These are phyloP conservation scores for Saccostrea cuccullata DNA, from an alignment of 1,140 invertebrate species.

Conservation along the genomic window DNA sequence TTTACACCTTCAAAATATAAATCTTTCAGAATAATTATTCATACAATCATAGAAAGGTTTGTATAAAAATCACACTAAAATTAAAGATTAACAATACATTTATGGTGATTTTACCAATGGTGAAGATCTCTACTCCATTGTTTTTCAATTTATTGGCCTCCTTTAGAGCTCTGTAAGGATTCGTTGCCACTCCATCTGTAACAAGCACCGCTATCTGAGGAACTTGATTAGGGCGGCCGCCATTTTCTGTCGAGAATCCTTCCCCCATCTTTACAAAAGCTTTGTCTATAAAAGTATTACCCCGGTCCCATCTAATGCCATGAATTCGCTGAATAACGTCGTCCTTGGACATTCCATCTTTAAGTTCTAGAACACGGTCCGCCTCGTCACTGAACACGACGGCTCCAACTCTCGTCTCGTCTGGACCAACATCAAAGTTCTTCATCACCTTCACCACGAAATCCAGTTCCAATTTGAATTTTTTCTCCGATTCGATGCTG, in stretches of 20 bases:
- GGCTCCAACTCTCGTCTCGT: slow-evolving; percentile 21
- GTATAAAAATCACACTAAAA: too few species aligned
- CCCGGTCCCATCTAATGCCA: background rate
- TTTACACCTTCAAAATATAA: background rate
- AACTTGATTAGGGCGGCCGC: slow-evolving; percentile 27
- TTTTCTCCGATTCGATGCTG: slow-evolving; percentile 33
- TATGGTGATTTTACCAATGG: slow-evolving; percentile 21
- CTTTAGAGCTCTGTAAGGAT: background rate
- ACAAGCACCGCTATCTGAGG: slow-evolving; percentile 45
- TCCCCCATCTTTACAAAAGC: slow-evolving; percentile 32
- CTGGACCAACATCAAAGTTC: slow-evolving; percentile 40
- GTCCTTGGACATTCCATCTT: background rate
- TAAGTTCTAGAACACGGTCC: slow-evolving; percentile 21
- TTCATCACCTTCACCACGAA: slow-evolving; percentile 37
- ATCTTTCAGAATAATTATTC: background rate
- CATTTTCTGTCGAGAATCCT: slow-evolving; percentile 10
- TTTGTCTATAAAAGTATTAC: background rate
- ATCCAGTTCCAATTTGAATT: slow-evolving; percentile 42
- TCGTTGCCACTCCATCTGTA: slow-evolving; percentile 45
- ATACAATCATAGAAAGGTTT: background rate
- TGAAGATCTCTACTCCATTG: slow-evolving; percentile 28
- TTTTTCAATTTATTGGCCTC: slow-evolving; percentile 24
- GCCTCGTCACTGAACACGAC: slow-evolving; percentile 7
- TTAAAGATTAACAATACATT: background rate
- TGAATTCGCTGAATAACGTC: background rate